Evolutionary conservation across 2,888 invertebrate genomes (phyloP), one percentile per base, ranked within the genome.

Genomic region (Cephus pulcher): DNA sequence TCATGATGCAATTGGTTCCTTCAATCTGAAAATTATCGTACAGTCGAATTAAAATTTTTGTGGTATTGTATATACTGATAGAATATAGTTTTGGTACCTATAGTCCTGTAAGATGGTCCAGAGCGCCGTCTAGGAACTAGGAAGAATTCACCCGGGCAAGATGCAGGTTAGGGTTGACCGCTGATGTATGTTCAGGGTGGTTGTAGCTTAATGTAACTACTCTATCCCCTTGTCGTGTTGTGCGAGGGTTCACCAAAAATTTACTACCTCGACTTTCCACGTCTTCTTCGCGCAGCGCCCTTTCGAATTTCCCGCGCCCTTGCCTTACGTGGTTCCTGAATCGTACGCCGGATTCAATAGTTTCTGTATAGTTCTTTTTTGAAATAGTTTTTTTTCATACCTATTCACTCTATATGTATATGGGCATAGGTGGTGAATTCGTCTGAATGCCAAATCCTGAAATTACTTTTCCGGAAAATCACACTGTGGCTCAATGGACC

Each of bases 151-250:
- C 3, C 12, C 32, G 30, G 32, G 32, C 11, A 71, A 71, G 71
- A 71, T 15, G 71, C 71, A 34, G 71, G 71, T 71, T 71, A 71
- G 71, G 71, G 71, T 71, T 71, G 71, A 71, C 71, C 71, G 32
- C 71, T 71, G 71, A 71, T 71, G 71, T 71, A 71, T 71, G 71
- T 71, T 23, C 11, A 23, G 32, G 32, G 71, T 15, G 71, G 71
- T 11, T 34, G 71, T 32, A 71, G 1, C 71, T 30, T 71, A 71
- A 71, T 33, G 71, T 71, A 71, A 71, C 71, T 71, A 71, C 71
- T 71, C 71, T 32, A 71, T 71, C 33, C 30, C 23, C 71, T 23
- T 15, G 71, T 34, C 32, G 32, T 6, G 71, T 12, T 34, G 32
- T 12, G 12, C 71, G 71, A 71, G 71, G 71, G 71, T 71, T 71